Percentiles rank a stretch among this genome's conserved stretches.
phyloP scores from a whole-genome alignment of 2,797 vertebrate species.

The Protonibea diacanthus region DNA sequence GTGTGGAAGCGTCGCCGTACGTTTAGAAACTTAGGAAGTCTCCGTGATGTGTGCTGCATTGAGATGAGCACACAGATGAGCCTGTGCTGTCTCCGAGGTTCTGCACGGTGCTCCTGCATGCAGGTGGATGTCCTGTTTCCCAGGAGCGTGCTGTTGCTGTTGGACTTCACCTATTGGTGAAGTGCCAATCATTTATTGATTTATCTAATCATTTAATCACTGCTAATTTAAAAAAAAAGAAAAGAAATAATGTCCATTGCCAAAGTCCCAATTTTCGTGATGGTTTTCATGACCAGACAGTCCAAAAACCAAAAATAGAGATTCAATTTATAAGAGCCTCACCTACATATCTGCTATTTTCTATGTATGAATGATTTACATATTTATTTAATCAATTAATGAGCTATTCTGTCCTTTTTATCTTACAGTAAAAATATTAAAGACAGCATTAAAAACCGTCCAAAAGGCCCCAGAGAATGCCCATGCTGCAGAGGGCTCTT shows the following conservation, averaged over 20 bases:
- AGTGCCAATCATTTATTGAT: background rate
- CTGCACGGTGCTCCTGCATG: background rate
- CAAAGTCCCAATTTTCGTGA: background rate
- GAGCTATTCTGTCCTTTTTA: too few species aligned
- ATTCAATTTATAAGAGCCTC: background rate
- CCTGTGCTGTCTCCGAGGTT: background rate
- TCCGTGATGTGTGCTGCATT: background rate
- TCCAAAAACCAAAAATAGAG: background rate
- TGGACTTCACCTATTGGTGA: background rate
- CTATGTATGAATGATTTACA: background rate
- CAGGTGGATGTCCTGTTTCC: conserved; percentile 22
- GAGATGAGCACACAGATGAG: background rate
- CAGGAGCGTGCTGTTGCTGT: background rate
- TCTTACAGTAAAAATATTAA: too few species aligned
- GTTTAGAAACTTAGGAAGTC: conserved; percentile 10
- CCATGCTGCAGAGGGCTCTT: too few species aligned
- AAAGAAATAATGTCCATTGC: too few species aligned
- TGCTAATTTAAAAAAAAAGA: background rate
- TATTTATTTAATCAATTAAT: too few species aligned
- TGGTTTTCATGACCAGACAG: background rate
- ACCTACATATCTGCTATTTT: background rate
- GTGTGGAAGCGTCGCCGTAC: background rate
- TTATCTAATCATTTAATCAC: too few species aligned
- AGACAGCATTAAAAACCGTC: too few species aligned
- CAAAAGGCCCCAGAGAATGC: too few species aligned